Evolutionary conservation across 2,888 invertebrate genomes (phyloP).

Genomic region (Harpagoxenus sublaevis): DNA sequence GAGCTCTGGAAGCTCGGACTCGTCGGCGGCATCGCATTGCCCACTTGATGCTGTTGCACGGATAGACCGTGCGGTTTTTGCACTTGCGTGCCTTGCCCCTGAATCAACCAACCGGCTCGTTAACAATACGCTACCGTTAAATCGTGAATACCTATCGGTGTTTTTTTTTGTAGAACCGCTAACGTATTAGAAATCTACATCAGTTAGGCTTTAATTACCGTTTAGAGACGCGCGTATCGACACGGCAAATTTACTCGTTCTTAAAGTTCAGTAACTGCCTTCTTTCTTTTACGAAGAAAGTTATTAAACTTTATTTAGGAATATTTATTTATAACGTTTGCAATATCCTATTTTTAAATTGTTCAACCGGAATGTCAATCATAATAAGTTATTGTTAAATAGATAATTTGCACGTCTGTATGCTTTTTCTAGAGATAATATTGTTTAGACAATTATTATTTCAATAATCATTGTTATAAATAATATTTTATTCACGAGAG

Average conservation of each 20-base stretch:
- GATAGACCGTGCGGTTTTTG: constrained; percentile 80
- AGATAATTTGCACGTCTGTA: background rate
- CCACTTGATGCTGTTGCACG: constrained; percentile 74
- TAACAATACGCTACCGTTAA: constrained; percentile 36
- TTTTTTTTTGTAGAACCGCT: background rate
- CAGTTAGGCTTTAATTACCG: constrained; percentile 1
- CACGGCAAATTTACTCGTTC: background rate
- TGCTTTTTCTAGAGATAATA: background rate
- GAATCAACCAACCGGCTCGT: constrained; percentile 21
- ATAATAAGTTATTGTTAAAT: background rate
- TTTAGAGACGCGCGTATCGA: background rate
- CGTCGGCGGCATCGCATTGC: constrained; percentile 69
- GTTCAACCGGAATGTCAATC: background rate
- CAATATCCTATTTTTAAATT: background rate
- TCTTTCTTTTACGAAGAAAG: background rate
- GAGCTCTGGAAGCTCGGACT: constrained; percentile 80
- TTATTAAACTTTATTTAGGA: no score
- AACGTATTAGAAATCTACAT: background rate
- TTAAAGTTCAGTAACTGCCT: background rate
- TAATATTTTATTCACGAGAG: background rate
- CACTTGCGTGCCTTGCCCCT: constrained; percentile 75
- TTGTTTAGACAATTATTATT: background rate
- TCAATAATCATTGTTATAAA: background rate
- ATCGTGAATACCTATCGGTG: background rate
- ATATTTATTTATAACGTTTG: background rate